Conservation (phyloP, 2,797 vertebrate species). For the Scleropages formosus region DNA sequence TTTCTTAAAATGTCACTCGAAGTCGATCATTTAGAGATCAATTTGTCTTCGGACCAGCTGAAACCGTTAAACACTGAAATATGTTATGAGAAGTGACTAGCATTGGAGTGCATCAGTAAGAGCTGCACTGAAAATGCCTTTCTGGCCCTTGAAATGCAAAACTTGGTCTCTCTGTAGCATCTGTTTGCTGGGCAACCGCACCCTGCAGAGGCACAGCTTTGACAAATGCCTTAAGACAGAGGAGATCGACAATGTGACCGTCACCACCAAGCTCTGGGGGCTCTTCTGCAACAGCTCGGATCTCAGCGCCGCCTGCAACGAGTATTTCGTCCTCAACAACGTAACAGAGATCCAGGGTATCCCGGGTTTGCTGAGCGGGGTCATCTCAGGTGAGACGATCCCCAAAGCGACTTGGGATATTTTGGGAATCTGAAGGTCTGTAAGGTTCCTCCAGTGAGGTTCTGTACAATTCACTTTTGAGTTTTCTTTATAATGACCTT, state of each 20-base stretch:
- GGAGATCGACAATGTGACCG: constrained; percentile 63
- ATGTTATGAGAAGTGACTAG: neutral
- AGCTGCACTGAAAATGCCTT: neutral
- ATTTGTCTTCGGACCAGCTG: neutral
- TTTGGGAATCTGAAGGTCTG: too few relatives aligned
- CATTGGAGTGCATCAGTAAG: neutral
- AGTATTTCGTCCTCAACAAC: constrained; percentile 82
- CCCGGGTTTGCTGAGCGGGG: constrained; percentile 82
- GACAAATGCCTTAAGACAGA: constrained; percentile 78
- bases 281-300: constrained; percentile 76
- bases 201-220: constrained; percentile 73
- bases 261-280: constrained; percentile 75
- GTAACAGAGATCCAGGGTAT: constrained; percentile 84
- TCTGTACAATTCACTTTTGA: neutral
- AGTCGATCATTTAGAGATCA: too few relatives aligned
- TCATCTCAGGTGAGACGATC: constrained; percentile 75
- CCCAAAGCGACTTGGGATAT: neutral
- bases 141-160: neutral
- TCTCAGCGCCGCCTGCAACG: constrained; percentile 74
- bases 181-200: constrained; percentile 92
- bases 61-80: neutral
- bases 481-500: too few relatives aligned
- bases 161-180: constrained; percentile 62
- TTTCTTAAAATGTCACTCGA: too few relatives aligned
- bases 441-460: neutral